Base-by-base conservation (phyloP, 1,140 invertebrate genomes). In the Melipona quadrifasciata region DNA sequence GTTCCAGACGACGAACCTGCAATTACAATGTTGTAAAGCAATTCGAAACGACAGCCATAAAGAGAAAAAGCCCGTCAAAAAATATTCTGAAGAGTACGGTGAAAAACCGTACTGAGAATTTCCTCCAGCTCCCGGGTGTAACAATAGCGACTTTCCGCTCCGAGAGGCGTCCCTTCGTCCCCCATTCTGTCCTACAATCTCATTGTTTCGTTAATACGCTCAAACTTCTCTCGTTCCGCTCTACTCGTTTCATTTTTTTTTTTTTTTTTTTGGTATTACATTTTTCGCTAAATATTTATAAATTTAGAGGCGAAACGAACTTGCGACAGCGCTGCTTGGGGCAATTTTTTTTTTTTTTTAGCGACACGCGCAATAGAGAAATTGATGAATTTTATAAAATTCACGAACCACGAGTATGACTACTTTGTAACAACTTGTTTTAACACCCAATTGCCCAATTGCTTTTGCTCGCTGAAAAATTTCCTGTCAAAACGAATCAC, bases 21-120 rank as follows among this genome's bases (percentile, higher is more conserved):
- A 82, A 82, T 82, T 82, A 82, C 80, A 65, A 27, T 72, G 80
- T 64, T 75, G 58, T 75, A 53, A 67, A 75, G 71, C 51, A 82
- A 58, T 58, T 34, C 71, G 71, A 82, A 75, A 82, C 80, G 80
- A 51, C 55, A 72, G 4, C 71, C 58, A 21, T 75, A 71, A 67
- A 82, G 61, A 58, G 51, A 65, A 75, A 82, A 75, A 68, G 57
- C 57, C 51, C 47, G 47, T 8, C 61, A 72, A 55, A 61, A 72
- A 80, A 80, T 31, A 55, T 58, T 39, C 34, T 31, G 67, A 55
- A 58, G 34, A 58, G 55, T 47, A 47, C 27, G 24, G 24, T 14
- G 27, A 53, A n/a, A 72, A 80, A 71, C n/a, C 31, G 68, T 47
- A 47, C 53, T 24, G 78, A 72, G 65, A 72, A 80, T 80, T 80